Evolutionary conservation across 1,140 invertebrate species (phyloP).

Genomic region (Tetranychus urticae): DNA sequence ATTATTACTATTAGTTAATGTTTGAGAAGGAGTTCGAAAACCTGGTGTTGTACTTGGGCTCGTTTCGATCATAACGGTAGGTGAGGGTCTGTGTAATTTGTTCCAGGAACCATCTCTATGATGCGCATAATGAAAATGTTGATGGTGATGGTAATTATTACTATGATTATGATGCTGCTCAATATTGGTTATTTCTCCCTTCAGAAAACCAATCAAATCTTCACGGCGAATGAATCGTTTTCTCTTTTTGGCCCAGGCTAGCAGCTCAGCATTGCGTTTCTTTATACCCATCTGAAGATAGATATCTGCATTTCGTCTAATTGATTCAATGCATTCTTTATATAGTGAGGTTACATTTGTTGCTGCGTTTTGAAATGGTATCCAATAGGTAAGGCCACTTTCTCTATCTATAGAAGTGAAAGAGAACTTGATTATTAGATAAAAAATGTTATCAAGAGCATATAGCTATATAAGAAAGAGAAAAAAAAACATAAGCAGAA

Average conservation of each 20-base stretch:
- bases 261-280: slow-evolving; percentile 43
- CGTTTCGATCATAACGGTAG: not conserved
- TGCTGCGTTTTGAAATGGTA: slow-evolving; percentile 56
- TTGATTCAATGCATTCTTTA: slow-evolving; percentile 50
- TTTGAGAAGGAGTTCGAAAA: slow-evolving; percentile 4
- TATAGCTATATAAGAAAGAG: not conserved
- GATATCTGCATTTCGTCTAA: slow-evolving; percentile 39
- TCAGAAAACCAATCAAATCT: slow-evolving; percentile 49
- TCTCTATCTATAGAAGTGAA: not conserved
- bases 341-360: slow-evolving; percentile 49
- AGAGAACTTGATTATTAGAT: not conserved
- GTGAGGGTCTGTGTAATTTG: no score
- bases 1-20: not conserved
- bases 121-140: slow-evolving; percentile 2
- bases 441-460: not conserved
- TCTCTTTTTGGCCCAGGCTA: slow-evolving; percentile 47
- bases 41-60: slow-evolving; percentile 9
- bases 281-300: slow-evolving; percentile 44
- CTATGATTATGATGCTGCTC: slow-evolving; percentile 20
- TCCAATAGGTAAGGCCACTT: slow-evolving; percentile 37
- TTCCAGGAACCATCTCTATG: not conserved
- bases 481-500: not conserved
- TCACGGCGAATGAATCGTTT: slow-evolving; percentile 44
- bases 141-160: slow-evolving; percentile 21
- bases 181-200: slow-evolving; percentile 22